Conservation (phyloP, 2,888 invertebrate species). For the Yponomeuta cagnagella region DNA sequence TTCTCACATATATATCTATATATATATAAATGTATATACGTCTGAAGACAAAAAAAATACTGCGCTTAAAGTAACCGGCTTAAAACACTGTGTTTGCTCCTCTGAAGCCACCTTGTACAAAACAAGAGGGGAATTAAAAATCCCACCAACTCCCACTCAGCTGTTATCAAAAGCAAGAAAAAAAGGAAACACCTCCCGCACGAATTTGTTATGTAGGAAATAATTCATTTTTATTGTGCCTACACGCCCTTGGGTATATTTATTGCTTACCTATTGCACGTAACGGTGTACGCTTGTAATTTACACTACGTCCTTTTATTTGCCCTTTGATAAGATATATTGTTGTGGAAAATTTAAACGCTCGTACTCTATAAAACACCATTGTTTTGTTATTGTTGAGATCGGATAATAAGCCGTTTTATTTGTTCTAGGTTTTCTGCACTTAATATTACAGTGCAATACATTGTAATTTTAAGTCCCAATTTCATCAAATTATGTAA, state of each 20-base stretch:
- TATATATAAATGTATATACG: no score
- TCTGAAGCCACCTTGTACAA: neutral
- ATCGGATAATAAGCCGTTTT: neutral
- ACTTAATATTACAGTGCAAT: no score
- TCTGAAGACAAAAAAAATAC: no score
- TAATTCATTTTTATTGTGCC: slow-evolving; percentile 74
- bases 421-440: no score
- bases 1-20: no score
- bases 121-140: neutral
- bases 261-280: slow-evolving; percentile 55
- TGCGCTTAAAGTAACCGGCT: no score
- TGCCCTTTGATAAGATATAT: slow-evolving; percentile 48
- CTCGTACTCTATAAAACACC: neutral
- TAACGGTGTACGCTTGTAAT: slow-evolving; percentile 16
- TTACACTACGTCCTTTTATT: slow-evolving; percentile 13
- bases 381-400: neutral
- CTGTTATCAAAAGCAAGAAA: neutral
- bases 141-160: neutral
- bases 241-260: slow-evolving; percentile 69
- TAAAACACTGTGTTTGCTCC: no score
- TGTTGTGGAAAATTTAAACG: slow-evolving; percentile 26
- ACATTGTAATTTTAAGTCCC: no score
- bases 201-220: slow-evolving; percentile 64
- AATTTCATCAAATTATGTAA: no score
- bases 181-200: slow-evolving; percentile 47